phyloP scores from a whole-genome alignment of 2,797 vertebrate genomes.

The Graptemys geographica region DNA sequence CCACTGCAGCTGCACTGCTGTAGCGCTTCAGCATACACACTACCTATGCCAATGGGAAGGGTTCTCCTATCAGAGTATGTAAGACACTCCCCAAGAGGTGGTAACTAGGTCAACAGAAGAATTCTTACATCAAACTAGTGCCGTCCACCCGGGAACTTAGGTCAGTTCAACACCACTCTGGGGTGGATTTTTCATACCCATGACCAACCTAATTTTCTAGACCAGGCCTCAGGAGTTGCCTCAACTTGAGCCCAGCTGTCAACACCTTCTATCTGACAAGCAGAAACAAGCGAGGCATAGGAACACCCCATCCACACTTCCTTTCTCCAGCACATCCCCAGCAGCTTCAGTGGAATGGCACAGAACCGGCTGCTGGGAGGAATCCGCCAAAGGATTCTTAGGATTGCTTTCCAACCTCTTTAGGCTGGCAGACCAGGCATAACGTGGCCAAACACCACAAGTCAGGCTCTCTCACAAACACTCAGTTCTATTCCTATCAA shows the following conservation, averaged over 20 bases:
- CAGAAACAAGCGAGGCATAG: constrained; percentile 44
- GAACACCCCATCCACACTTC: constrained; percentile 66
- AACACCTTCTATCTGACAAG: constrained; percentile 3
- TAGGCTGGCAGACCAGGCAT: not conserved
- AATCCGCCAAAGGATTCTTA: constrained; percentile 35
- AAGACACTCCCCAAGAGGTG: not conserved
- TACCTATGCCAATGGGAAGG: not conserved
- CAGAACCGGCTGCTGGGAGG: constrained; percentile 60
- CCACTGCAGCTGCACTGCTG: too few relatives aligned
- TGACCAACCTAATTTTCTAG: not conserved
- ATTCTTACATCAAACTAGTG: not conserved
- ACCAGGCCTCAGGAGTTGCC: not conserved
- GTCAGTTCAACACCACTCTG: not conserved
- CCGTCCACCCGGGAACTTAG: not conserved
- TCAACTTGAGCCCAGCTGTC: not conserved
- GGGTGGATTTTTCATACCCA: not conserved
- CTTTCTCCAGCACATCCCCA: constrained; percentile 43
- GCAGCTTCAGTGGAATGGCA: constrained; percentile 30
- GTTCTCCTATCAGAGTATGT: not conserved
- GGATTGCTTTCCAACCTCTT: not conserved
- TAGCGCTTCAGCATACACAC: not conserved
- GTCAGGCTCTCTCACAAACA: not conserved
- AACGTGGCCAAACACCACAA: not conserved
- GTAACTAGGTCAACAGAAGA: not conserved
- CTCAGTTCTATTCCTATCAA: not conserved